Conservation (phyloP, 2,113 vertebrate species). For the Apteryx owenii region DNA sequence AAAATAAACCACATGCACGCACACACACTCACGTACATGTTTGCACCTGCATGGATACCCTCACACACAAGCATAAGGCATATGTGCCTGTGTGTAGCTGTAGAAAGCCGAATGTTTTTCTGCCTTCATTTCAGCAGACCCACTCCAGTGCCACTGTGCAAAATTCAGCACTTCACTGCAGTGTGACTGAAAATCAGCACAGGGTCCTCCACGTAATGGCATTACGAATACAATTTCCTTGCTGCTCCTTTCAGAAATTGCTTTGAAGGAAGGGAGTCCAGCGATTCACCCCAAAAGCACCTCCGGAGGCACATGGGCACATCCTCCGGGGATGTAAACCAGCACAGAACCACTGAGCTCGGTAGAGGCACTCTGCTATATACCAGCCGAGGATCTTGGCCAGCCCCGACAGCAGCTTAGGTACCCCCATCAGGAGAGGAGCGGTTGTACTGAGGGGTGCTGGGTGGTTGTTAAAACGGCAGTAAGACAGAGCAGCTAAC, state of each 20-base stretch:
- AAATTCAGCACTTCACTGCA: not conserved
- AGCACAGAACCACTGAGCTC: too few relatives aligned
- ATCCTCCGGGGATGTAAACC: not conserved
- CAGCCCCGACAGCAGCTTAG: rapidly evolving
- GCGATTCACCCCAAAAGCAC: not conserved
- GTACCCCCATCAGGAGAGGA: not conserved
- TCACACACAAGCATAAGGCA: not conserved
- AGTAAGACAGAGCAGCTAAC: too few relatives aligned
- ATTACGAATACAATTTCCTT: not conserved
- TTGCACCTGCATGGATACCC: not conserved
- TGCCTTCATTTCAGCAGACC: constrained; percentile 27
- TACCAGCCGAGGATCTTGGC: rapidly evolving
- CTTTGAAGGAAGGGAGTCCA: not conserved
- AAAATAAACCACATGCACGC: not conserved
- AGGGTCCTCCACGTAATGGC: not conserved
- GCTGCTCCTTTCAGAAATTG: not conserved
- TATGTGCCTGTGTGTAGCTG: not conserved
- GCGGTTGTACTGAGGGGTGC: not conserved
- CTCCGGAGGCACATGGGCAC: not conserved
- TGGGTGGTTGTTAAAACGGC: too few relatives aligned
- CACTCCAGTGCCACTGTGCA: not conserved
- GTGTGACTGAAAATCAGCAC: not conserved
- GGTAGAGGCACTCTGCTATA: rapidly evolving
- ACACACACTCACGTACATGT: not conserved
- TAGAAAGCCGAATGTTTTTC: not conserved